Percentiles rank a stretch among this genome's conserved stretches.
These are phyloP conservation scores for Chrysolina oricalcia DNA, from an alignment of 2,888 invertebrate species.

Conservation along the genomic window DNA sequence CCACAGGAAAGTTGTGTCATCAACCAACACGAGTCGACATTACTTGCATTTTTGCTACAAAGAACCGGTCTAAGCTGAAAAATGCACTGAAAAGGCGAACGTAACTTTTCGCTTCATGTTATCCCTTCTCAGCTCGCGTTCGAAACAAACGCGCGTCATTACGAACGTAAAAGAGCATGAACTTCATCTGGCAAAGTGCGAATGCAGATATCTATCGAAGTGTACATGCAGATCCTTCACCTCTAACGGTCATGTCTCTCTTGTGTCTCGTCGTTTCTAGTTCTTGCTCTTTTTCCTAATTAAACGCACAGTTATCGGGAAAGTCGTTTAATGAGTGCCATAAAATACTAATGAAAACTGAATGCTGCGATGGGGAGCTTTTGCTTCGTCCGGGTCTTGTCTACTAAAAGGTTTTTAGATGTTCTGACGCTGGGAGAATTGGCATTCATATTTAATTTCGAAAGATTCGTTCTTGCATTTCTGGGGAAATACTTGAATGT, in stretches of 20 bases:
- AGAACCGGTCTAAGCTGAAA: background rate
- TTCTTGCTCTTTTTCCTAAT: background rate
- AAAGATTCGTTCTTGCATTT: background rate
- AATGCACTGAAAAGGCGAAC: background rate
- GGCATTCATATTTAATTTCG: background rate
- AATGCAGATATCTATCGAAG: background rate
- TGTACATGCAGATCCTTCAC: conserved; percentile 2
- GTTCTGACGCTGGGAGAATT: background rate
- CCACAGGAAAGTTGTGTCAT: no score
- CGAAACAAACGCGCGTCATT: conserved; percentile 2
- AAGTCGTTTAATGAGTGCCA: conserved; percentile 6
- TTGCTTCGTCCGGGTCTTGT: background rate
- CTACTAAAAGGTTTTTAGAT: background rate
- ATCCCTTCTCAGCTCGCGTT: background rate
- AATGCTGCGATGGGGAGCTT: background rate
- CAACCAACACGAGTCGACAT: background rate
- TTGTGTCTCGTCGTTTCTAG: background rate
- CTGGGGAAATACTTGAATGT: background rate
- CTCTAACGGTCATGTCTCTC: background rate
- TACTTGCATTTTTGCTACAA: background rate
- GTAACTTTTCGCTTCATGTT: background rate
- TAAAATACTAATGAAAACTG: conserved; percentile 14
- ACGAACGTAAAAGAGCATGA: conserved; percentile 13
- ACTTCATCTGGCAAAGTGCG: background rate
- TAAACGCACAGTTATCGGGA: conserved; percentile 6